Conservation (phyloP, 35 echinoderm and acorn worm genomes). For the Ophiothrix spiculata region DNA sequence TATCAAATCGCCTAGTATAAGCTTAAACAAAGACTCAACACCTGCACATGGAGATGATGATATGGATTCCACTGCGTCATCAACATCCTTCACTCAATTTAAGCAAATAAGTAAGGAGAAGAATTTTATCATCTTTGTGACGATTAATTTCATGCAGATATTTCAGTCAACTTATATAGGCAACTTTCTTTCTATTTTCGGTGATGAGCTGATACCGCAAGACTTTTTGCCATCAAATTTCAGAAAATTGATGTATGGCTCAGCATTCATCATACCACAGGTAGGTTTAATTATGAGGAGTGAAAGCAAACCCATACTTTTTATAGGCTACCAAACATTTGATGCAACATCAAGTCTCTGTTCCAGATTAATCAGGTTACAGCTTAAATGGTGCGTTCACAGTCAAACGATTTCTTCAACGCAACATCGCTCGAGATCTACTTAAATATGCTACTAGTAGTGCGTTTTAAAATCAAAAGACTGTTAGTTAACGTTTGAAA, state of each 20-base stretch:
- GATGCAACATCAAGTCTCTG: too few species aligned
- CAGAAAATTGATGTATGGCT: slow-evolving; percentile 72
- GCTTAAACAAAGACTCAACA: background rate
- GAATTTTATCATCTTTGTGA: slow-evolving; percentile 78
- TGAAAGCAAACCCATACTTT: too few species aligned
- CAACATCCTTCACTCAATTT: slow-evolving; percentile 32
- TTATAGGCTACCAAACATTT: too few species aligned
- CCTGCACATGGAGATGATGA: background rate
- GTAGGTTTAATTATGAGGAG: too few species aligned
- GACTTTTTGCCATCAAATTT: slow-evolving; percentile 36
- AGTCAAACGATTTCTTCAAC: too few species aligned
- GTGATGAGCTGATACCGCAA: slow-evolving; percentile 66
- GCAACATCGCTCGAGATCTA: too few species aligned
- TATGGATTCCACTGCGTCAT: background rate
- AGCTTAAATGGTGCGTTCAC: too few species aligned
- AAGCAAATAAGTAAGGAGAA: slow-evolving; percentile 67
- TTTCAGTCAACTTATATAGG: slow-evolving; percentile 63
- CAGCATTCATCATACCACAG: slow-evolving; percentile 78
- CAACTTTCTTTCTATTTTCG: slow-evolving; percentile 81
- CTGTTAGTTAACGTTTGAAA: too few species aligned
- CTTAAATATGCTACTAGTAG: too few species aligned
- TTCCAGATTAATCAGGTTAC: too few species aligned
- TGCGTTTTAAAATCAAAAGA: too few species aligned
- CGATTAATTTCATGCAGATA: slow-evolving; percentile 80
- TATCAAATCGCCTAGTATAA: background rate